Evolutionary conservation across 2,797 vertebrate species (phyloP), one percentile per base, ranked within the genome.

Genomic region (Coregonus ussuriensis): DNA sequence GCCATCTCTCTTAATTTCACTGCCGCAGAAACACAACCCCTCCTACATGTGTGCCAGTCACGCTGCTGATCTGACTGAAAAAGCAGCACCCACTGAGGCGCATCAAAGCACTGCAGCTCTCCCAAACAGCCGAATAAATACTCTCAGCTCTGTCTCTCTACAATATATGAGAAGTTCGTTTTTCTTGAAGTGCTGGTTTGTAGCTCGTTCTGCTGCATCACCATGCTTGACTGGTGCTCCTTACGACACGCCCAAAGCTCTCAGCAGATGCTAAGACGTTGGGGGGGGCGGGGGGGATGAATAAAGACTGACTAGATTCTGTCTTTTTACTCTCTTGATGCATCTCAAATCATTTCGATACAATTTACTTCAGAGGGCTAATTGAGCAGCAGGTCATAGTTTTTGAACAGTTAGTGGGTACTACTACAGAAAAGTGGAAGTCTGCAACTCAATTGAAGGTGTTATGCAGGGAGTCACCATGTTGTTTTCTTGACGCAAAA

Each of bases 1-100:
- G 16, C 65, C 31, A 9, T 11, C 16, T 7, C 15, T 35, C 37
- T 52, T 33, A 53, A 69, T 68, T 68, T 33, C 21, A 67, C 51
- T 53, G 74, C 74, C 2, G 4, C 62, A 31, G 65, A 53, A 69
- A 75, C 65, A 54, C 47, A 54, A 25, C 51, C 68, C 74, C 65
- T 68, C 33, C n/a, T 35, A 73, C 52, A 75, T 54, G 65, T 69
- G 65, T 29, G 25, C 65, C 65, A 18, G 47, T 54, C 65, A 21
- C 29, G 14, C 65, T 25, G 4, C 51, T 31, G 63, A 75, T 67
- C 63, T 62, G 1, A 16, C 56, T 63, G 62, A 18, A 13, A 35
- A 47, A 31, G 29, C 41, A 18, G 29, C 25, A n/a, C 37, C 63
- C 63, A 14, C 63, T 54, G 25, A 33, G 18, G 25, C 25, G 9